Percentiles rank a stretch among this genome's conserved stretches.
These are phyloP conservation scores for Megalops atlanticus DNA, from an alignment of 2,113 vertebrate species.

Conservation along the genomic window DNA sequence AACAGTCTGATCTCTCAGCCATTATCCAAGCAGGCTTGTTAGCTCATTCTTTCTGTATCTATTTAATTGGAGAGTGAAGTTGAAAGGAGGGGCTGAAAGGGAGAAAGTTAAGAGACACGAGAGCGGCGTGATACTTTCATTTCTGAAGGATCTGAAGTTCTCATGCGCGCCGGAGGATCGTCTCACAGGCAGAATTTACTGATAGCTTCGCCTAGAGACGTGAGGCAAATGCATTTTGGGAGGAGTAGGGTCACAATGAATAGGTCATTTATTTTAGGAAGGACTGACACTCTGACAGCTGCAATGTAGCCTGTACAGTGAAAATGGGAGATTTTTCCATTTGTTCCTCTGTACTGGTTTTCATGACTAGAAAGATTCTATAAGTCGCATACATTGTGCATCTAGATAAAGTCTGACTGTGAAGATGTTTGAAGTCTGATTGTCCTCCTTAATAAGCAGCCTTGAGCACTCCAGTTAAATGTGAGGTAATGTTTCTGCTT, in stretches of 20 bases:
- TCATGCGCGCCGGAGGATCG: neutral
- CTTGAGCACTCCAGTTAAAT: no score
- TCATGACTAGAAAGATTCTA: no score
- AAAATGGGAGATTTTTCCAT: neutral
- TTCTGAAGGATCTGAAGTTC: neutral
- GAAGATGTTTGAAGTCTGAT: no score
- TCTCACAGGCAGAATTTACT: neutral
- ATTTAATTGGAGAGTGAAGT: neutral
- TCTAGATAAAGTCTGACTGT: no score
- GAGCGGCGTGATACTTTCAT: neutral
- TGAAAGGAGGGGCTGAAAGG: neutral
- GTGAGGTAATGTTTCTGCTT: no score
- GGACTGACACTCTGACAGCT: neutral
- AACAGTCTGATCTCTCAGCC: neutral
- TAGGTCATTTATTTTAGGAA: neutral
- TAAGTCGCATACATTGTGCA: no score
- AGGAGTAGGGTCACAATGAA: neutral
- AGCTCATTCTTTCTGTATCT: neutral
- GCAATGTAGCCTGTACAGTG: neutral
- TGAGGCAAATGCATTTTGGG: neutral
- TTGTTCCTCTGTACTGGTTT: no score
- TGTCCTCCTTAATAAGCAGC: no score
- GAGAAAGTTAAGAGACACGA: neutral
- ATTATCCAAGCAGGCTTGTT: neutral
- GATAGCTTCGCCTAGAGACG: neutral